Evolutionary conservation across 92 coral and sea anemone genomes (phyloP).

Genomic region (Pocillopora grandis): DNA sequence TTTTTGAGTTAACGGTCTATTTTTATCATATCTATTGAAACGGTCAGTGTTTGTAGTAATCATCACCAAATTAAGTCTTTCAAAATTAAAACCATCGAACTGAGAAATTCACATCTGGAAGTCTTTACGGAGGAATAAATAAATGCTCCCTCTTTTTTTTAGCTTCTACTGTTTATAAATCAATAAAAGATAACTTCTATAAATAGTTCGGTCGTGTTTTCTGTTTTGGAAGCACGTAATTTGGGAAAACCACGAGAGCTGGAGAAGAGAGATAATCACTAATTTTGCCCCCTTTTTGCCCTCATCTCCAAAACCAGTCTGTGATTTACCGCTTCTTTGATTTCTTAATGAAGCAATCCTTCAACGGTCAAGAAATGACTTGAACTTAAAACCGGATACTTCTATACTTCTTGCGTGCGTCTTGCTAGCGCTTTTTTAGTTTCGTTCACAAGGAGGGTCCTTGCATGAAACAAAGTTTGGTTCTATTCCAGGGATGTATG

Average conservation of each 20-base stretch:
- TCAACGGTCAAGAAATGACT: too few species aligned
- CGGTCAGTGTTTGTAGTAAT: neutral
- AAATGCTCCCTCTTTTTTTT: neutral
- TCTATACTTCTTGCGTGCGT: too few species aligned
- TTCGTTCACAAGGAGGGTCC: too few species aligned
- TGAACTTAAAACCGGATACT: too few species aligned
- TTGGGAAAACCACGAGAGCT: neutral
- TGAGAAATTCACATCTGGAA: constrained; percentile 9
- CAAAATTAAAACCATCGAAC: neutral
- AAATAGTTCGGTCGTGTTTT: neutral
- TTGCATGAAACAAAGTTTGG: neutral
- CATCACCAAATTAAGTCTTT: neutral
- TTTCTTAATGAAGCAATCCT: too few species aligned
- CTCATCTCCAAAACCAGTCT: neutral
- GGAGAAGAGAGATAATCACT: neutral
- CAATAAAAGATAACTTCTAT: neutral
- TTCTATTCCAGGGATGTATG: constrained; percentile 3
- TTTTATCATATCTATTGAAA: neutral
- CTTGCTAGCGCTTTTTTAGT: too few species aligned
- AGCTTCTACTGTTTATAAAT: constrained; percentile 10
- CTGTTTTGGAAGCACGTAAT: constrained; percentile 31
- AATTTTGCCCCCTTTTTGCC: neutral
- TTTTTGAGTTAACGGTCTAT: neutral
- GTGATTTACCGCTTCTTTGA: too few species aligned
- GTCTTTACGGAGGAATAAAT: neutral